A percentile compares a stretch with the other conserved stretches of the same genome.
phyloP scores from a whole-genome alignment of 2,888 invertebrate genomes.

The Muschampia plurimacula region DNA sequence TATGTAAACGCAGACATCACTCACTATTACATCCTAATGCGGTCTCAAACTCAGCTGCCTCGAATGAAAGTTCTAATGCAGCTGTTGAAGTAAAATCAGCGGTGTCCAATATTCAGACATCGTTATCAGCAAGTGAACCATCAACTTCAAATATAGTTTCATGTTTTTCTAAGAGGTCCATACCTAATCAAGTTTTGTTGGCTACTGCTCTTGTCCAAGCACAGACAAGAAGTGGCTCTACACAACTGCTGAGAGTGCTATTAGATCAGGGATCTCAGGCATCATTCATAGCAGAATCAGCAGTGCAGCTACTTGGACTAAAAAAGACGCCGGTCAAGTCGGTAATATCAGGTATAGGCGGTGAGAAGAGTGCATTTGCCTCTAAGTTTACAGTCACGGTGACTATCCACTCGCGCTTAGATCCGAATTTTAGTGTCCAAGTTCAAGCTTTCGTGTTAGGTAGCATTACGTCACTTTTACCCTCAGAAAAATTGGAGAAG shows the following conservation, averaged over 20 bases:
- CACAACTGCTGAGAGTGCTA: constrained; percentile 7
- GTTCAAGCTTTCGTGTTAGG: neutral
- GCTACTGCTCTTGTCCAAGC: constrained; percentile 12
- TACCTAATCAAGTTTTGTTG: constrained; percentile 2
- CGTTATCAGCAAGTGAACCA: constrained; percentile 7
- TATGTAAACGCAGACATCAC: constrained; percentile 2
- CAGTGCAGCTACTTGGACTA: constrained; percentile 2
- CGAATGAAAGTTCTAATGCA: neutral
- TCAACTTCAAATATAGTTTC: neutral
- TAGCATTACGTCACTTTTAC: neutral
- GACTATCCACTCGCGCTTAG: constrained; percentile 15
- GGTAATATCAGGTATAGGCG: constrained; percentile 1
- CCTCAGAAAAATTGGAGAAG: neutral
- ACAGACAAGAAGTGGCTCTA: constrained; percentile 17
- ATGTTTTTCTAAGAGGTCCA: neutral
- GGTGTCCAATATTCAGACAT: neutral
- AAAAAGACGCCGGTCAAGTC: neutral
- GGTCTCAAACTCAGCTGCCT: constrained; percentile 2
- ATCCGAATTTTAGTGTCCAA: neutral
- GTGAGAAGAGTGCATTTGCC: constrained; percentile 5
- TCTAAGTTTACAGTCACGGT: constrained; percentile 16
- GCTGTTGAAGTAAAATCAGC: neutral
- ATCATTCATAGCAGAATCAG: constrained; percentile 1
- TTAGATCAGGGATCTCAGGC: constrained; percentile 4
- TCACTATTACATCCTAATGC: neutral